These are phyloP conservation scores for Araneus ventricosus DNA, from an alignment of 1,140 invertebrate genomes.

Conservation along the genomic window DNA sequence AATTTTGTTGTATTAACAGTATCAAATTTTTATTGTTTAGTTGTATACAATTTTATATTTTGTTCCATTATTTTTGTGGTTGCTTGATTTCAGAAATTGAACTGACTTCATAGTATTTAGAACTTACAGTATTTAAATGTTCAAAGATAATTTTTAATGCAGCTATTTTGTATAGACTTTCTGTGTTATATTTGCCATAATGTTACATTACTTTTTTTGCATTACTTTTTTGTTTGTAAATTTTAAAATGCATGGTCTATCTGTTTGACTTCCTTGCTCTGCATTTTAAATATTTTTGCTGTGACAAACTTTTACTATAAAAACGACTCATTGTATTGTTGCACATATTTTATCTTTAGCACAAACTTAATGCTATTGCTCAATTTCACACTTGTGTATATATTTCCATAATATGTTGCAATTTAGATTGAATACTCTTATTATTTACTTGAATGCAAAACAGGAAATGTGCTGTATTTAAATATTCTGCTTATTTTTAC, in stretches of 20 bases:
- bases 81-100: background rate
- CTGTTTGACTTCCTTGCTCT: background rate
- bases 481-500: background rate
- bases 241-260: background rate
- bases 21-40: background rate
- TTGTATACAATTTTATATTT: background rate
- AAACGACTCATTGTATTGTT: constrained; percentile 20
- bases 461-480: background rate
- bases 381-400: constrained; percentile 49
- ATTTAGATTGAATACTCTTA: background rate
- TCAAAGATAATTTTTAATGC: background rate
- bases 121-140: background rate
- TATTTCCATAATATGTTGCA: constrained; percentile 22
- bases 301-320: background rate
- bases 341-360: constrained; percentile 41
- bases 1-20: too few species aligned
- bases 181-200: background rate
- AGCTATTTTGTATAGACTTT: background rate
- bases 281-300: background rate
- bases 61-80: background rate
- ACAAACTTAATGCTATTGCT: constrained; percentile 62
- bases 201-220: background rate
- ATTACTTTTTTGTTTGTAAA: background rate
- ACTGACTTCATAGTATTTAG: background rate
- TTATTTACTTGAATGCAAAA: background rate